Evolutionary conservation across 2,797 vertebrate species (phyloP).

Genomic region (Lepus oiostolus): DNA sequence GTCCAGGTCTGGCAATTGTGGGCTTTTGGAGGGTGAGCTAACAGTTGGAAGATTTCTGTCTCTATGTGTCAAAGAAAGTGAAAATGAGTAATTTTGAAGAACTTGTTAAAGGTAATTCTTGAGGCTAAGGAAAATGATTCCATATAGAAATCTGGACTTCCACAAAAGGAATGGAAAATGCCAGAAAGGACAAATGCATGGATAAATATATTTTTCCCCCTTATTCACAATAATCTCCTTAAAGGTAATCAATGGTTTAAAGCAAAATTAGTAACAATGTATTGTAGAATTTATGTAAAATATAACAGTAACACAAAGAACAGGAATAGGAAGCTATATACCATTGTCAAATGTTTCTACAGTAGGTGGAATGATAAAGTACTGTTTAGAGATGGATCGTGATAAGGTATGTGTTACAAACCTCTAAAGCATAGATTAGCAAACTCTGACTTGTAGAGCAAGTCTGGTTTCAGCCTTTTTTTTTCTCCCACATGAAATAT

Average conservation of each 20-base stretch:
- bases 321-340: neutral
- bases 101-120: conserved; percentile 54
- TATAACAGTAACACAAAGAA: neutral
- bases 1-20: too few relatives aligned
- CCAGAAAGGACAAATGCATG: neutral
- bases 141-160: conserved; percentile 8
- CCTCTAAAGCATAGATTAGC: neutral
- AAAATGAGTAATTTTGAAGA: too few relatives aligned
- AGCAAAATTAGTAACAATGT: conserved; percentile 7
- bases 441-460: neutral
- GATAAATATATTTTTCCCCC: neutral
- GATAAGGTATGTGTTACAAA: conserved; percentile 10
- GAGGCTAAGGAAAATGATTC: neutral
- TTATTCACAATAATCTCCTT: conserved; percentile 35
- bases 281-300: neutral
- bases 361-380: neutral
- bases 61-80: too few relatives aligned
- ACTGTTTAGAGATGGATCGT: neutral
- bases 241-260: conserved; percentile 40
- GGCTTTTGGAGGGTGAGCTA: too few relatives aligned
- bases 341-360: neutral
- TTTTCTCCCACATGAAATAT: neutral
- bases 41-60: too few relatives aligned
- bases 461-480: neutral
- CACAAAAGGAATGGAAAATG: neutral